These are phyloP conservation scores for Sericinus montela DNA, from an alignment of 2,888 invertebrate species.

Conservation along the genomic window DNA sequence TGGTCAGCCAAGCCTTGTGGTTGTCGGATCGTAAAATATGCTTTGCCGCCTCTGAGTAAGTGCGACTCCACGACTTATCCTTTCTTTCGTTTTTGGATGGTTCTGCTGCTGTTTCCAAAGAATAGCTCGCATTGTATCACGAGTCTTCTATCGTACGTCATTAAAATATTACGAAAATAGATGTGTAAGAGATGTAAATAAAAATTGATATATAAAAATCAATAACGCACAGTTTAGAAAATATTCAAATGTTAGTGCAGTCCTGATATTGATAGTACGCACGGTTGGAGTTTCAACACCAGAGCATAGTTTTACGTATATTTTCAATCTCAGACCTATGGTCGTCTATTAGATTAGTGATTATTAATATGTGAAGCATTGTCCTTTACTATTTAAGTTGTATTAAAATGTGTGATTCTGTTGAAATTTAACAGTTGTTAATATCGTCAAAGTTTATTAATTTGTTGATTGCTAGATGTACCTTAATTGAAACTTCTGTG, in stretches of 20 bases:
- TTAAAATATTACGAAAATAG: constrained; percentile 43
- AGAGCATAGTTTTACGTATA: constrained; percentile 53
- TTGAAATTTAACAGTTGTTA: not conserved
- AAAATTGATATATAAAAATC: constrained; percentile 40
- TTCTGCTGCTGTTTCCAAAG: constrained; percentile 30
- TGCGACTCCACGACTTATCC: constrained; percentile 23
- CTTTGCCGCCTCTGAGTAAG: constrained; percentile 18
- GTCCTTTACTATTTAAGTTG: constrained; percentile 27
- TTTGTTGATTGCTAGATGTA: constrained; percentile 19
- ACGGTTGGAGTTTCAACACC: constrained; percentile 59
- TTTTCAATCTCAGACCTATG: constrained; percentile 60
- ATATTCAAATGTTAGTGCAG: constrained; percentile 72
- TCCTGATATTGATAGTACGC: constrained; percentile 66
- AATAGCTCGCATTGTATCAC: constrained; percentile 38
- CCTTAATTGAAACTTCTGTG: constrained; percentile 1
- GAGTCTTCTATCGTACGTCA: constrained; percentile 39
- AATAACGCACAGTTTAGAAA: constrained; percentile 78
- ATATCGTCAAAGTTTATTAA: constrained; percentile 11
- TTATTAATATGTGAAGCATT: constrained; percentile 44
- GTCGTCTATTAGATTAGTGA: constrained; percentile 64
- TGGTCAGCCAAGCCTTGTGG: constrained; percentile 25
- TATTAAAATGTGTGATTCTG: constrained; percentile 11
- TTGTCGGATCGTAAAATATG: constrained; percentile 20
- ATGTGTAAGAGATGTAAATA: constrained; percentile 62
- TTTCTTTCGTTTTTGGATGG: constrained; percentile 23